phyloP scores from a whole-genome alignment of 2,113 vertebrate species.

The Himantopus leucocephalus region DNA sequence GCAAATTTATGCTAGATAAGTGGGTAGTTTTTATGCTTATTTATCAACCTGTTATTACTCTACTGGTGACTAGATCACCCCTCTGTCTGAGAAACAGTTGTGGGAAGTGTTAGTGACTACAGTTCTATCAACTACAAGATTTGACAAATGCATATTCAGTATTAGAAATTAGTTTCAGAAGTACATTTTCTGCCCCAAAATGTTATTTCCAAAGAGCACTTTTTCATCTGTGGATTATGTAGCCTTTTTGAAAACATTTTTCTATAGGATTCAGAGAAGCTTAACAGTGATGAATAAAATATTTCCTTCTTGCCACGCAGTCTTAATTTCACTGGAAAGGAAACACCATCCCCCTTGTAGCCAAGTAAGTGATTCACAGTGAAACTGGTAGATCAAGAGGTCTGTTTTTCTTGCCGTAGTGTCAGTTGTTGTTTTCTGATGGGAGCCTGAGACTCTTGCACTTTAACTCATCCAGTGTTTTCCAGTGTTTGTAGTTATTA shows the following conservation, averaged over 20 bases:
- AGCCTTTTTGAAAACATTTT: slow-evolving; percentile 50
- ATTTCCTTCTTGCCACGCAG: neutral
- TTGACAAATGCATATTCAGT: neutral
- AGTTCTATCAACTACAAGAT: neutral
- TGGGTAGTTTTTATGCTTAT: neutral
- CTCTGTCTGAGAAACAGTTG: neutral
- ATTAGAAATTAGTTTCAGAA: slow-evolving; percentile 45
- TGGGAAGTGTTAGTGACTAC: neutral
- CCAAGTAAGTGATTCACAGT: slow-evolving; percentile 69
- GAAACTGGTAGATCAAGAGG: slow-evolving; percentile 56
- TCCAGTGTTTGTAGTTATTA: slow-evolving; percentile 97
- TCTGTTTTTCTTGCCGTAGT: slow-evolving; percentile 16
- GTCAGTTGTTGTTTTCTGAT: slow-evolving; percentile 75
- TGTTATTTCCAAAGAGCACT: slow-evolving; percentile 45
- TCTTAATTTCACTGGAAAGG: slow-evolving; percentile 48
- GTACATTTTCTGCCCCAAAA: slow-evolving; percentile 35
- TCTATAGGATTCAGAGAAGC: slow-evolving; percentile 23
- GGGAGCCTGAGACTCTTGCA: slow-evolving; percentile 89
- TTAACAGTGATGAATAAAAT: slow-evolving; percentile 41
- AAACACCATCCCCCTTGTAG: slow-evolving; percentile 19
- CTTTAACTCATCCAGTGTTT: slow-evolving; percentile 90
- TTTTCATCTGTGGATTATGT: slow-evolving; percentile 19
- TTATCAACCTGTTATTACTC: neutral
- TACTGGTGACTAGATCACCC: neutral
- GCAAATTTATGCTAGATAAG: neutral